These are phyloP conservation scores for Hippocampus abdominalis DNA, from an alignment of 2,113 vertebrate species.

Conservation along the genomic window DNA sequence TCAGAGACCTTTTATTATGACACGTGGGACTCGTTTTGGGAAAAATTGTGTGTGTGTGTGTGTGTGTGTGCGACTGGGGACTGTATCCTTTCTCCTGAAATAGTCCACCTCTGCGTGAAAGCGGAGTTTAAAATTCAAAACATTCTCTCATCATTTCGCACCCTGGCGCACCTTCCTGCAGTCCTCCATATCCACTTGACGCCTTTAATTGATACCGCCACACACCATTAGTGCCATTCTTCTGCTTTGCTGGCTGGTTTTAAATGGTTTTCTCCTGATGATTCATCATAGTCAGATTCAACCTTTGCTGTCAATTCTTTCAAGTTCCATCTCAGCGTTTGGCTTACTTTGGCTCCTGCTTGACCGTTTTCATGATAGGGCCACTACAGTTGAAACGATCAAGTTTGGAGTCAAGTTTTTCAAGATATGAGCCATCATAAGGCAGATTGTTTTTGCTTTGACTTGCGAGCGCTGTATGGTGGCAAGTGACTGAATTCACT, in stretches of 20 bases:
- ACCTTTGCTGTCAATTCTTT: constrained; percentile 54
- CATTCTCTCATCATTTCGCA: constrained; percentile 9
- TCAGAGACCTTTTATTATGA: background rate
- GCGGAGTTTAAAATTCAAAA: constrained; percentile 43
- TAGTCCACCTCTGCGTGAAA: constrained; percentile 36
- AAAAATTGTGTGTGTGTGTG: background rate
- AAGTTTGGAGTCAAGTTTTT: background rate
- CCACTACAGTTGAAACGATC: constrained; percentile 7
- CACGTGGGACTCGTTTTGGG: background rate
- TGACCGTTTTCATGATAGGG: constrained; percentile 13
- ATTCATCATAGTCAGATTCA: constrained; percentile 58
- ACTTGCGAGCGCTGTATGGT: background rate
- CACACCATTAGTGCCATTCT: constrained; percentile 60
- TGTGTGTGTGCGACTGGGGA: background rate
- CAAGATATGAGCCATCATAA: background rate
- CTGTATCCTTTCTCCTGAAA: background rate
- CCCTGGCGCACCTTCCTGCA: background rate
- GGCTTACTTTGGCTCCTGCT: constrained; percentile 19
- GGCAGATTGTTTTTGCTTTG: constrained; percentile 16
- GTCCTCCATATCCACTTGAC: constrained; percentile 19
- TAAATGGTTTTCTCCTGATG: constrained; percentile 44
- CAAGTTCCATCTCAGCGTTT: constrained; percentile 19
- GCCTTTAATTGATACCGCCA: constrained; percentile 62
- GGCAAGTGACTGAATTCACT: too few species aligned
- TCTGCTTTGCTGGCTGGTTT: constrained; percentile 38